These are phyloP conservation scores for Microcebus lehilahytsara DNA, from an alignment of 2,113 vertebrate species.

Conservation along the genomic window DNA sequence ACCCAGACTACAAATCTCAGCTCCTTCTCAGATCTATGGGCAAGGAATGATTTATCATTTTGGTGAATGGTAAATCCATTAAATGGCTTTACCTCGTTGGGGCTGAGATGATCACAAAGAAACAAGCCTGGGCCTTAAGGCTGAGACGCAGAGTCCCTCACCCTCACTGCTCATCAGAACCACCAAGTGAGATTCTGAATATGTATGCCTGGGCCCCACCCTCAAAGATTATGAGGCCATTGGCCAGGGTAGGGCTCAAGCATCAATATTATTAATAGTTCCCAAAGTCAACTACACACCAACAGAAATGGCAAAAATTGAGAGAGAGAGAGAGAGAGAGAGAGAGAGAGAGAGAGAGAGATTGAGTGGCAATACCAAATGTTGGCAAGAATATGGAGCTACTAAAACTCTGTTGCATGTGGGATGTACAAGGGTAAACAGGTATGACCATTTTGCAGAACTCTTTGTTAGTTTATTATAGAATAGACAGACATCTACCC, in stretches of 20 bases:
- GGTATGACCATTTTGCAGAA: not conserved
- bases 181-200: slow-evolving; percentile 4
- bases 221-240: not conserved
- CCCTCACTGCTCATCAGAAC: not conserved
- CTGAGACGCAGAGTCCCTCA: not conserved
- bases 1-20: not conserved
- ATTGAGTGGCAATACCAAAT: not conserved
- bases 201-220: not conserved
- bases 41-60: not conserved
- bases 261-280: not conserved
- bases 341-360: not conserved
- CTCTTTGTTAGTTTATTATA: not conserved
- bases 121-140: not conserved
- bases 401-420: not conserved
- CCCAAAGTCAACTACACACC: not conserved
- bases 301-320: not conserved
- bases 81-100: not conserved
- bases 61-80: not conserved
- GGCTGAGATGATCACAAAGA: not conserved
- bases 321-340: not conserved
- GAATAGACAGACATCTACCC: not conserved
- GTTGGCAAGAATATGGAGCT: not conserved
- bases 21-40: not conserved
- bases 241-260: not conserved
- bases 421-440: not conserved